Evolutionary conservation across 2,888 invertebrate species (phyloP).

Genomic region (Oligia strigilis): DNA sequence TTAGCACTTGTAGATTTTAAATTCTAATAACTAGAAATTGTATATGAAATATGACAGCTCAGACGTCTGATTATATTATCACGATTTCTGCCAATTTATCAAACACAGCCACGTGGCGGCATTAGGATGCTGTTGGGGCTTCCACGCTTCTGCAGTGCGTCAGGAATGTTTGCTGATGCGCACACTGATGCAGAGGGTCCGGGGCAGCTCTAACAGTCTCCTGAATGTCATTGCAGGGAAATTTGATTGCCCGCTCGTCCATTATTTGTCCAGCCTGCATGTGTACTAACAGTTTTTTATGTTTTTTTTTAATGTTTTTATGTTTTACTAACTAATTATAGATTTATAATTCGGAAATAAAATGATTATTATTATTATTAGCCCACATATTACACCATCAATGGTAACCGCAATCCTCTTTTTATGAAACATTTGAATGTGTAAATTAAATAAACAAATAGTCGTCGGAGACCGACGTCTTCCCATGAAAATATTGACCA

Average conservation of each 20-base stretch:
- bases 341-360: too few species aligned
- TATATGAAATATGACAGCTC: constrained; percentile 34
- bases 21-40: constrained; percentile 3
- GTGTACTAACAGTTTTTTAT: too few species aligned
- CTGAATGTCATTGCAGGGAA: too few species aligned
- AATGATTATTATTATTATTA: neutral
- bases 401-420: constrained; percentile 34
- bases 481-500: constrained; percentile 30
- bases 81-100: constrained; percentile 49
- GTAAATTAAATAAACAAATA: constrained; percentile 45
- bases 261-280: too few species aligned
- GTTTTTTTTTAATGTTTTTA: too few species aligned
- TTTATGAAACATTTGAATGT: constrained; percentile 46
- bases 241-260: too few species aligned
- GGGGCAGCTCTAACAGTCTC: too few species aligned
- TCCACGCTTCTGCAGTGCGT: too few species aligned
- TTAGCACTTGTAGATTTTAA: constrained; percentile 5
- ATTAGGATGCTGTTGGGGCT: neutral
- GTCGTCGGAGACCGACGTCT: constrained; percentile 27
- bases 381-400: constrained; percentile 39
- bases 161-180: too few species aligned
- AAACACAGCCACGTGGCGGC: constrained; percentile 41
- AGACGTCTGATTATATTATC: constrained; percentile 62
- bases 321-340: too few species aligned
- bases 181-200: too few species aligned